These are phyloP conservation scores for Unio pictorum DNA, from an alignment of 2,888 invertebrate genomes.

Conservation along the genomic window DNA sequence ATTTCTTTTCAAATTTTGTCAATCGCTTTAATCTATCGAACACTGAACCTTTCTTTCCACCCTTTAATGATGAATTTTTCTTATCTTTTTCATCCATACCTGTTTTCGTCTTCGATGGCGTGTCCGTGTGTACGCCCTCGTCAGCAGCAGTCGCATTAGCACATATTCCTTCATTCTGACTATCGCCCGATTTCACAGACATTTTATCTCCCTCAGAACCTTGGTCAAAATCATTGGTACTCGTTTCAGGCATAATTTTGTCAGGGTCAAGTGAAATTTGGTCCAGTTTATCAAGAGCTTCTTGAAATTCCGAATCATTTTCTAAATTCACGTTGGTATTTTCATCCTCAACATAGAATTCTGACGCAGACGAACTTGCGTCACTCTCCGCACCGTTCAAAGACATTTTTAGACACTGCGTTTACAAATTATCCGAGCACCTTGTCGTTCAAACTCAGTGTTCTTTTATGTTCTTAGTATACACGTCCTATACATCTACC, in stretches of 20 bases:
- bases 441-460: too few species aligned
- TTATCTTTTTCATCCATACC: constrained; percentile 18
- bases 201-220: constrained; percentile 29
- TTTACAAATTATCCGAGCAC: too few species aligned
- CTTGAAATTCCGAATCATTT: constrained; percentile 32
- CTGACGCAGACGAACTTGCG: constrained; percentile 27
- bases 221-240: constrained; percentile 15
- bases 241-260: constrained; percentile 31
- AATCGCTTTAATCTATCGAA: constrained; percentile 46
- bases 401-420: not conserved
- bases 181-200: constrained; percentile 18
- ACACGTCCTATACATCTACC: too few species aligned
- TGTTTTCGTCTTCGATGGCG: constrained; percentile 17
- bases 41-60: constrained; percentile 34
- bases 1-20: constrained; percentile 52
- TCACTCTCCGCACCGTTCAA: constrained; percentile 13
- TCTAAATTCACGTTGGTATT: constrained; percentile 15
- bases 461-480: too few species aligned
- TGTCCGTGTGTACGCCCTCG: constrained; percentile 9
- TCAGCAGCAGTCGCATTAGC: constrained; percentile 8
- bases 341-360: constrained; percentile 26
- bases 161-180: not conserved
- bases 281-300: constrained; percentile 35
- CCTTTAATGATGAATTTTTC: constrained; percentile 16
- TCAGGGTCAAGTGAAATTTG: constrained; percentile 43